These are phyloP conservation scores for Euphonia xanthogaster DNA, from an alignment of 2,797 vertebrate genomes.

Conservation along the genomic window DNA sequence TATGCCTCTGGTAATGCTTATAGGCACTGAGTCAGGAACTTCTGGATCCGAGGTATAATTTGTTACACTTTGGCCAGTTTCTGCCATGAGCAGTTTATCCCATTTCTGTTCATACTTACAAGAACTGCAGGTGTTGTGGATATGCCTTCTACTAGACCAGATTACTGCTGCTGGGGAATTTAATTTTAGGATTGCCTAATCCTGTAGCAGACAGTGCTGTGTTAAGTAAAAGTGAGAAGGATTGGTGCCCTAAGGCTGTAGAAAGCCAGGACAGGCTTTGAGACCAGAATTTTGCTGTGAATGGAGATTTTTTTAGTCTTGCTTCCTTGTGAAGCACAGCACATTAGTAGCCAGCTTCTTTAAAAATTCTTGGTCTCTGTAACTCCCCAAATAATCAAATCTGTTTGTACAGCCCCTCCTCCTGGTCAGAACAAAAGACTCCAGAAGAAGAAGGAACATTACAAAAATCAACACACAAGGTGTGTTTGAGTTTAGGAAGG, in stretches of 20 bases:
- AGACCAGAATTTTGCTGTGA: background rate
- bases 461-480: background rate
- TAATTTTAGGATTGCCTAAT: too few relatives aligned
- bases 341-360: background rate
- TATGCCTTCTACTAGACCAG: background rate
- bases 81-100: background rate
- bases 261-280: background rate
- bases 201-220: background rate
- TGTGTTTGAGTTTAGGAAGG: background rate
- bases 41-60: background rate
- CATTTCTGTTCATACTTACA: background rate
- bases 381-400: background rate
- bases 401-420: background rate
- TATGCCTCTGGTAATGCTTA: background rate
- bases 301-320: background rate
- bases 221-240: background rate
- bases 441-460: background rate
- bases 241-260: background rate
- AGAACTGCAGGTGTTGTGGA: background rate
- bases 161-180: background rate
- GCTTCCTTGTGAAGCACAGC: background rate
- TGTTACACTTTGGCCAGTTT: rapidly evolving
- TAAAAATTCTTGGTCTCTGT: background rate
- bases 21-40: background rate
- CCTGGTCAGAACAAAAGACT: background rate